Conservation (phyloP, 2,888 invertebrate genomes). For the Leistus spinibarbis region DNA sequence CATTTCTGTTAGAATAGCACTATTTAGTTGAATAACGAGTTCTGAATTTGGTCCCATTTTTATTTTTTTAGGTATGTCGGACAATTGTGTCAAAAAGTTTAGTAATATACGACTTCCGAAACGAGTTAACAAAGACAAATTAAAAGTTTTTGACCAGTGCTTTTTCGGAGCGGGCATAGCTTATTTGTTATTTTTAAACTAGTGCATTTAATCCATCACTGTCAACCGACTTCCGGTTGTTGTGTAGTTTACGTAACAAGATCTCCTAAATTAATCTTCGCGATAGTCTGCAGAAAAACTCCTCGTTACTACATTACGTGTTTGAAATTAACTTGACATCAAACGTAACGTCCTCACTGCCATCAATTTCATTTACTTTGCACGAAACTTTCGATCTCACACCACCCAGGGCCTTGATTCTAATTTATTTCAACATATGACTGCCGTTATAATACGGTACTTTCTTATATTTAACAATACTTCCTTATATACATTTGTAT, state of each 20-base stretch:
- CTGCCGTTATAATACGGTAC: too few relatives aligned
- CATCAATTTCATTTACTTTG: too few relatives aligned
- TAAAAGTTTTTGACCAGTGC: not conserved
- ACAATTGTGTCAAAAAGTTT: too few relatives aligned
- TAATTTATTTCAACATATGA: too few relatives aligned
- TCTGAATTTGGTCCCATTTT: too few relatives aligned
- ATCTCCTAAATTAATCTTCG: conserved; percentile 21
- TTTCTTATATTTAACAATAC: not conserved
- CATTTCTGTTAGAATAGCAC: too few relatives aligned
- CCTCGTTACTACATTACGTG: conserved; percentile 18
- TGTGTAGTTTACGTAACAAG: conserved; percentile 5
- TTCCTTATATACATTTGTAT: too few relatives aligned
- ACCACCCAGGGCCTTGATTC: too few relatives aligned
- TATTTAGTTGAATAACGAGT: too few relatives aligned
- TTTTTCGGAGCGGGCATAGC: not conserved
- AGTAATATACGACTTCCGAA: not conserved
- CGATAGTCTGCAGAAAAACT: conserved; percentile 10
- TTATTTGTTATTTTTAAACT: not conserved
- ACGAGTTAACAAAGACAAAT: not conserved
- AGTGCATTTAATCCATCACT: conserved; percentile 25
- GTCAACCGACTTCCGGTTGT: conserved; percentile 8
- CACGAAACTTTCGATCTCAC: too few relatives aligned
- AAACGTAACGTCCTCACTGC: too few relatives aligned
- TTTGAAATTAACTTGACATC: conserved; percentile 7
- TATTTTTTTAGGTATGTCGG: too few relatives aligned